phyloP scores from a whole-genome alignment of 2,797 vertebrate genomes.

The Eleutherodactylus coqui region DNA sequence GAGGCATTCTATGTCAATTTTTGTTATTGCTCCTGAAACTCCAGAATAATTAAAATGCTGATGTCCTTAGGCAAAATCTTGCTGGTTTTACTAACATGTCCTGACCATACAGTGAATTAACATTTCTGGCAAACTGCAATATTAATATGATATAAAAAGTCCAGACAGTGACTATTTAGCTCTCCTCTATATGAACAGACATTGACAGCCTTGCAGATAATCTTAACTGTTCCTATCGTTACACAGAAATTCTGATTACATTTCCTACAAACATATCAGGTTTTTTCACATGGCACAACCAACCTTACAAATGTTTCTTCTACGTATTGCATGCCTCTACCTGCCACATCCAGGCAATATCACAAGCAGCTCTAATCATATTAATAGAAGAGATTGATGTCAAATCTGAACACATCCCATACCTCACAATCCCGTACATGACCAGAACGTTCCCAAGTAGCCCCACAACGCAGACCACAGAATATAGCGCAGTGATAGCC shows the following conservation, averaged over 20 bases:
- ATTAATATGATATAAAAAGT: background rate
- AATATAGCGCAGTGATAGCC: slow-evolving; percentile 92
- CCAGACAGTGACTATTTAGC: background rate
- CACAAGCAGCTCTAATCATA: background rate
- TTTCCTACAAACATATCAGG: background rate
- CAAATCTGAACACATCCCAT: slow-evolving; percentile 62
- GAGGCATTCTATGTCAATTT: too few species aligned
- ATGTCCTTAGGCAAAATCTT: slow-evolving; percentile 24
- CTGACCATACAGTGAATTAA: background rate
- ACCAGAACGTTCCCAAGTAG: slow-evolving; percentile 93
- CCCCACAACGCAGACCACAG: slow-evolving; percentile 91
- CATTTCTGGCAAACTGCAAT: background rate
- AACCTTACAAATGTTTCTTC: background rate
- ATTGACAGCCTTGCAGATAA: background rate
- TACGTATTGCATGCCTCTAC: background rate
- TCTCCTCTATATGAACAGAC: background rate
- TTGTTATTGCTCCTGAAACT: background rate
- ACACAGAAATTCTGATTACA: background rate
- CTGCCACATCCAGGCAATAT: background rate
- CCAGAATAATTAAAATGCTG: slow-evolving; percentile 1
- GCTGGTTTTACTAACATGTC: slow-evolving; percentile 4
- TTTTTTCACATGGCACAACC: background rate
- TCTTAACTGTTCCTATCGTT: background rate
- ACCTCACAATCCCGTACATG: slow-evolving; percentile 96
- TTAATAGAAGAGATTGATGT: background rate